phyloP scores from a whole-genome alignment of 2,797 vertebrate species.

The Fundulus diaphanus region DNA sequence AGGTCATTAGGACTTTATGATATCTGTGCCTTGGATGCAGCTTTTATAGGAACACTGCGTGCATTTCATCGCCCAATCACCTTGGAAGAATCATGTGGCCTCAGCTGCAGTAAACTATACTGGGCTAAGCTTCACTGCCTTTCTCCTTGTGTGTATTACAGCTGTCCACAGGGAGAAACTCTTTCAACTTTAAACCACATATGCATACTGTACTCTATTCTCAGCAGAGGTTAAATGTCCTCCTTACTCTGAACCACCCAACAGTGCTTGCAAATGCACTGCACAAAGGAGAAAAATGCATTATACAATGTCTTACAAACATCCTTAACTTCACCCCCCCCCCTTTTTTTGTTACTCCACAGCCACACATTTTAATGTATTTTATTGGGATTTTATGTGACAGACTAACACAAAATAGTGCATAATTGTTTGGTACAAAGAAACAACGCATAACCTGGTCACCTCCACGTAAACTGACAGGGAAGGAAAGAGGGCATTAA shows the following conservation, averaged over 20 bases:
- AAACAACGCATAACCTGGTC: background rate
- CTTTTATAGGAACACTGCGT: conserved; percentile 53
- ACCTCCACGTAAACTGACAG: background rate
- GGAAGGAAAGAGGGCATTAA: no score
- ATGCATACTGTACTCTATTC: conserved; percentile 13
- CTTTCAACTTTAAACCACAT: conserved; percentile 28
- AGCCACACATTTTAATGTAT: background rate
- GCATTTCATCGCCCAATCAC: conserved; percentile 58
- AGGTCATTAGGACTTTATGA: conserved; percentile 72
- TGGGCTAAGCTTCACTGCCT: conserved; percentile 53
- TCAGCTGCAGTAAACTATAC: conserved; percentile 68
- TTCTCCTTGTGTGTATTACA: conserved; percentile 39
- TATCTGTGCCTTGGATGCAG: conserved; percentile 65
- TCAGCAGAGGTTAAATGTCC: conserved; percentile 1
- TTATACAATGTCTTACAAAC: background rate
- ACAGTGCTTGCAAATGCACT: background rate
- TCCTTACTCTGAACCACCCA: background rate
- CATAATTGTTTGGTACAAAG: no score
- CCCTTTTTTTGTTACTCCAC: no score
- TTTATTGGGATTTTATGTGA: background rate
- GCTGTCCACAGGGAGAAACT: conserved; percentile 36
- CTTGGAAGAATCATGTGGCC: conserved; percentile 60
- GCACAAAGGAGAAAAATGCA: background rate
- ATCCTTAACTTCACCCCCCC: background rate
- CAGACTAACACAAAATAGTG: background rate